Evolutionary conservation across 2,113 vertebrate species (phyloP).

Genomic region (Protomyctophum bolini): DNA sequence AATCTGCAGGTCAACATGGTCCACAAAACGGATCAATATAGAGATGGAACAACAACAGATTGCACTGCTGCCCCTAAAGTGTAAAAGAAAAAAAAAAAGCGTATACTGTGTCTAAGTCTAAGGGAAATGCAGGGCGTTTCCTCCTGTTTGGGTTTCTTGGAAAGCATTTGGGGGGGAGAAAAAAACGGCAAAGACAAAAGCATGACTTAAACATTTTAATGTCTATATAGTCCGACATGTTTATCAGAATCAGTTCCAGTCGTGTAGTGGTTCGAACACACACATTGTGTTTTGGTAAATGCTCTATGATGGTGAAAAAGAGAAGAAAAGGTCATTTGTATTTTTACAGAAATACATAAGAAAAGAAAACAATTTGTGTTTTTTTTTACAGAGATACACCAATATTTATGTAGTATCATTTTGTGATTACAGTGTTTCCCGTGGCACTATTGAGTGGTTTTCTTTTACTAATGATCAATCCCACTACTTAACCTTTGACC

Average conservation of each 20-base stretch:
- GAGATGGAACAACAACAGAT: constrained; percentile 28
- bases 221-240: no score
- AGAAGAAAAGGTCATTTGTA: no score
- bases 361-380: no score
- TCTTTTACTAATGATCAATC: constrained; percentile 8
- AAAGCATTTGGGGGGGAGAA: constrained; percentile 4
- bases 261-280: no score
- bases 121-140: neutral
- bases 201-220: neutral
- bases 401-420: no score
- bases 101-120: neutral
- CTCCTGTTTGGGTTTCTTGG: neutral
- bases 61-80: neutral
- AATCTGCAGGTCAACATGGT: constrained; percentile 50
- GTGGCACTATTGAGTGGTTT: constrained; percentile 11
- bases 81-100: no score
- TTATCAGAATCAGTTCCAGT: no score
- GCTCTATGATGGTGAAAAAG: no score
- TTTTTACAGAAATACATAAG: no score
- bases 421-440: neutral
- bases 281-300: no score
- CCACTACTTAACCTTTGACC: constrained; percentile 30
- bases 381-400: no score
- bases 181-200: neutral
- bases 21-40: constrained; percentile 55